Conservation (phyloP, 2,888 invertebrate species). For the Dichetophora obliterata region DNA sequence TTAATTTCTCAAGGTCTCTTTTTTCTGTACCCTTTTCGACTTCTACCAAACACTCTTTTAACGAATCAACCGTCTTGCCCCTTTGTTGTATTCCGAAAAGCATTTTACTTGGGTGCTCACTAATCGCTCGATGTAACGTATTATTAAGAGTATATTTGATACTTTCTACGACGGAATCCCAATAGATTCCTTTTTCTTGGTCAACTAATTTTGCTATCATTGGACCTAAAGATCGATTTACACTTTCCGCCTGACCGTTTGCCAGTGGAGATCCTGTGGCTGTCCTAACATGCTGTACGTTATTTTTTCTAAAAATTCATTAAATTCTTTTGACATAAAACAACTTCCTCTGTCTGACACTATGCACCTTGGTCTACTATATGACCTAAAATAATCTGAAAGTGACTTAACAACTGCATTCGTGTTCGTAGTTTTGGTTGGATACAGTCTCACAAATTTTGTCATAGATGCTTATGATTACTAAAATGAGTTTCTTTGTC, state of each 20-base stretch:
- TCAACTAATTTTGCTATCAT: conserved; percentile 14
- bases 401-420: too few relatives aligned
- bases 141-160: background rate
- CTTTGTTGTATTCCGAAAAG: conserved; percentile 18
- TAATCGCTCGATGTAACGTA: conserved; percentile 9
- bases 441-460: background rate
- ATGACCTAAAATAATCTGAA: too few relatives aligned
- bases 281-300: background rate
- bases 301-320: too few relatives aligned
- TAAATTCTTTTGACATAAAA: too few relatives aligned
- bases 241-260: background rate
- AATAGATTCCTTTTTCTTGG: background rate
- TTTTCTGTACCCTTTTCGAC: background rate
- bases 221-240: conserved; percentile 6
- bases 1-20: background rate
- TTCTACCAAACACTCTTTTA: background rate
- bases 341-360: too few relatives aligned
- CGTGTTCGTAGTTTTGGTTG: background rate
- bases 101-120: conserved; percentile 13
- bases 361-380: too few relatives aligned
- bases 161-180: background rate
- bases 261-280: conserved; percentile 9
- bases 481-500: background rate
- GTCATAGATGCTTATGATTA: background rate
- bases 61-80: background rate